Evolutionary conservation across 2,113 vertebrate species (phyloP), one percentile per base, ranked within the genome.

Genomic region (Stegastes partitus): DNA sequence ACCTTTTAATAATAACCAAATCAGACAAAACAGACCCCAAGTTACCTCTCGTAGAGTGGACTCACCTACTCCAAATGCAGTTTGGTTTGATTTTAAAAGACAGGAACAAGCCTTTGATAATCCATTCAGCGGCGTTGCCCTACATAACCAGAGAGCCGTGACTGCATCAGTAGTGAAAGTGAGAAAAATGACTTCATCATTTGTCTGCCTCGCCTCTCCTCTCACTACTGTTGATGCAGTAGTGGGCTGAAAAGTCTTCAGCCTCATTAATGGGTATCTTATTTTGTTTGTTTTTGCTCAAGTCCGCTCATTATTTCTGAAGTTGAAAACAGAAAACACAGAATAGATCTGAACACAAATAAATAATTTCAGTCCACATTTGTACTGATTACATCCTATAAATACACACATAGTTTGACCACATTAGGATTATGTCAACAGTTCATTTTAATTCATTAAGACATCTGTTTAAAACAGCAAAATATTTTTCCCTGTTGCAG

Each of bases 91-190:
- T 72, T 69, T 82, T 50, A 39, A 68, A 77, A 70, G 58, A 61
- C 26, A 50, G 57, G 58, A 53, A 44, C 68, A 53, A 74, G 74
- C 55, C 68, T 81, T 66, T 64, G 77, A 66, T 88, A 85, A 90
- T 90, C 77, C 80, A 73, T 81, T 51, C 23, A 72, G 51, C 80
- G 51, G 58, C 51, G 15, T 63, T 84, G 83, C 18, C 87, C 85
- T 83, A 89, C 73, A 86, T 87, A 83, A 16, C 71, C 68, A 78
- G 72, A 80, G 51, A 82, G 73, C 82, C 66, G 72, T 83, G 79
- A 85, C 85, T 73, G 77, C 50, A 84, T 74, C 81, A 71, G 50
- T n/a, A 42, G 47, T 80, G 66, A 74, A 82, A 73, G 68, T 79
- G 74, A 64, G 82, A 84, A 79, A 82, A 74, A 82, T 51, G 23